phyloP scores from a whole-genome alignment of 30 jellyfish, hydroid and myxozoan species.

The Rhopilema esculentum region DNA sequence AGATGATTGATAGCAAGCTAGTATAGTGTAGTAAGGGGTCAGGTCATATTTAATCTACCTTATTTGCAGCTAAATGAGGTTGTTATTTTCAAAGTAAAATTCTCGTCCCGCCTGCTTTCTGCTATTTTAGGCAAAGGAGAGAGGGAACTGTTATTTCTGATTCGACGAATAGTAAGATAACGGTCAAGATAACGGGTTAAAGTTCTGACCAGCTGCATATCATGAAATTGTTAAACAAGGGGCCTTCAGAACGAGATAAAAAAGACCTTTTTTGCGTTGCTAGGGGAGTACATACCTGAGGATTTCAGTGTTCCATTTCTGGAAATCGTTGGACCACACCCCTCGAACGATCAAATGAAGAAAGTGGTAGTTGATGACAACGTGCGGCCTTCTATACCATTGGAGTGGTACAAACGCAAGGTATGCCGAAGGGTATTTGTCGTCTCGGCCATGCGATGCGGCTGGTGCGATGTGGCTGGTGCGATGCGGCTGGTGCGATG shows the following conservation, averaged over 20 bases:
- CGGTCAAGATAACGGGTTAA: no score
- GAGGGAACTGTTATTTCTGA: no score
- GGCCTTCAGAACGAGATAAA: not conserved
- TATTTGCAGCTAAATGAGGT: no score
- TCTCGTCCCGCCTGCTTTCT: no score
- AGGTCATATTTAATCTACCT: not conserved
- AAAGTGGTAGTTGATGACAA: conserved; percentile 32
- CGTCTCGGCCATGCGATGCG: no score
- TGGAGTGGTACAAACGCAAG: conserved; percentile 52
- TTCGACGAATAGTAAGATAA: no score
- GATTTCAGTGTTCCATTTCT: conserved; percentile 29
- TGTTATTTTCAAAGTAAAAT: no score
- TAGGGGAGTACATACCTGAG: not conserved
- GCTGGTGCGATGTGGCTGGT: no score
- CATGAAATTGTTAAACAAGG: no score
- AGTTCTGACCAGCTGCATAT: no score
- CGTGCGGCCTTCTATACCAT: conserved; percentile 60
- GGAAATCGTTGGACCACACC: conserved; percentile 64
- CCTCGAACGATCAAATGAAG: conserved; percentile 65
- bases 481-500: no score
- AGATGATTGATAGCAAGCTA: not conserved
- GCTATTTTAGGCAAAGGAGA: no score
- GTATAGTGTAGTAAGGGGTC: not conserved
- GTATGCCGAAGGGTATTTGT: not conserved
- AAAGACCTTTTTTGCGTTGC: not conserved